Conservation (phyloP, 2,113 vertebrate species). For the Crotalus viridis region DNA sequence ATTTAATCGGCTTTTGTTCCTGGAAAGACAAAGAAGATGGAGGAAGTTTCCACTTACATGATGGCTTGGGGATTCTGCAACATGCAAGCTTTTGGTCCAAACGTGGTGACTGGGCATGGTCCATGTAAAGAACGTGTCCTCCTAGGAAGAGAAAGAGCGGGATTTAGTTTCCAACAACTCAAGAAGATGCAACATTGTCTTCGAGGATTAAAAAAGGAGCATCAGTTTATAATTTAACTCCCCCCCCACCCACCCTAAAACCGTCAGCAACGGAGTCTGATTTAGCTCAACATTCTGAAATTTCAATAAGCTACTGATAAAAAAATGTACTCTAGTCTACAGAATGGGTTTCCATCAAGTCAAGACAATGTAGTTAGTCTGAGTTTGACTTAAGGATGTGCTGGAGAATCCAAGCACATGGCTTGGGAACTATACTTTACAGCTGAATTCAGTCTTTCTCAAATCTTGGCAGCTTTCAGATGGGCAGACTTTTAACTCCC, state of each 20-base stretch:
- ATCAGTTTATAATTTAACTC: neutral
- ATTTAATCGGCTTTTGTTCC: neutral
- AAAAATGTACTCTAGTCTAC: neutral
- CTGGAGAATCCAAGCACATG: neutral
- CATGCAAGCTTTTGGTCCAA: conserved; percentile 97
- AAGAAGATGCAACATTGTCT: neutral
- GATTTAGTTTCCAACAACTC: neutral
- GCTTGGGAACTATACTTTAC: neutral
- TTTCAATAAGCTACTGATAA: neutral
- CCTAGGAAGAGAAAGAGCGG: conserved; percentile 61
- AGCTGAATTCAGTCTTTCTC: neutral
- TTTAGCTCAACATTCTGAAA: neutral
- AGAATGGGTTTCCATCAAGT: neutral
- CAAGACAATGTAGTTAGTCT: neutral
- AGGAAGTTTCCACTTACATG: conserved; percentile 81
- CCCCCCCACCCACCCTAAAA: neutral
- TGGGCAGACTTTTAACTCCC: neutral
- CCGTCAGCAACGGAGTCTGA: neutral
- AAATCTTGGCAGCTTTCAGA: neutral
- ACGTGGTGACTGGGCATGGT: conserved; percentile 95
- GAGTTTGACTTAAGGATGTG: neutral
- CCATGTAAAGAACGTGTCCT: conserved; percentile 92
- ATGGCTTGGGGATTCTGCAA: conserved; percentile 92
- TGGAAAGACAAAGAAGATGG: neutral
- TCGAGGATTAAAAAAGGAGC: neutral